These are phyloP conservation scores for Machimus atricapillus DNA, from an alignment of 2,888 invertebrate genomes.

Conservation along the genomic window DNA sequence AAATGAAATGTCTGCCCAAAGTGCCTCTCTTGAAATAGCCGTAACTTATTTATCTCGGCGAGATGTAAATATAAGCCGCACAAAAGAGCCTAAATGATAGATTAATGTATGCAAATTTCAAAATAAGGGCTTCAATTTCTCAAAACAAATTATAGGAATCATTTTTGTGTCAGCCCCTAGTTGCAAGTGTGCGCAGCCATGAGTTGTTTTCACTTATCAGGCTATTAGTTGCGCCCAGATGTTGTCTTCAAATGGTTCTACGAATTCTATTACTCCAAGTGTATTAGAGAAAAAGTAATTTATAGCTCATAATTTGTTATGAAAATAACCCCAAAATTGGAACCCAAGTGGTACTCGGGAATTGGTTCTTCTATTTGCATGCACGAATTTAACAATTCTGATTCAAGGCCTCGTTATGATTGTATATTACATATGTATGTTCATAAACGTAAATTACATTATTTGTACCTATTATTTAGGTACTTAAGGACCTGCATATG, in stretches of 20 bases:
- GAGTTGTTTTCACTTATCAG: constrained; percentile 11
- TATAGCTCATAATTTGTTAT: background rate
- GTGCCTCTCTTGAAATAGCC: background rate
- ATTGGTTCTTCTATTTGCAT: background rate
- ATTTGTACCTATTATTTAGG: background rate
- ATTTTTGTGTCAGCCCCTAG: constrained; percentile 18
- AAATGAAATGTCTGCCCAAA: background rate
- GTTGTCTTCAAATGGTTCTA: background rate
- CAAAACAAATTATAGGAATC: background rate
- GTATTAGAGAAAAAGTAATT: background rate
- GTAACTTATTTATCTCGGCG: background rate
- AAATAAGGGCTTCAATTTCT: constrained; percentile 20
- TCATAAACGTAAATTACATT: background rate
- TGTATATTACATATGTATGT: background rate
- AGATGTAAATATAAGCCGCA: background rate
- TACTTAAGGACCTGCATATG: background rate
- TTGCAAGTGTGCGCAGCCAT: constrained; percentile 9
- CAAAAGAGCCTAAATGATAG: background rate
- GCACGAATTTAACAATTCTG: background rate
- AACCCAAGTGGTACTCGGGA: background rate
- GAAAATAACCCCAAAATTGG: background rate
- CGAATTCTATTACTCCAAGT: background rate
- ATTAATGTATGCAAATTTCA: constrained; percentile 18
- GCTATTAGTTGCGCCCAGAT: constrained; percentile 24
- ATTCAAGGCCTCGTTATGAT: background rate